Evolutionary conservation across 2,113 vertebrate genomes (phyloP).

Genomic region (Sphyrna mokarran): DNA sequence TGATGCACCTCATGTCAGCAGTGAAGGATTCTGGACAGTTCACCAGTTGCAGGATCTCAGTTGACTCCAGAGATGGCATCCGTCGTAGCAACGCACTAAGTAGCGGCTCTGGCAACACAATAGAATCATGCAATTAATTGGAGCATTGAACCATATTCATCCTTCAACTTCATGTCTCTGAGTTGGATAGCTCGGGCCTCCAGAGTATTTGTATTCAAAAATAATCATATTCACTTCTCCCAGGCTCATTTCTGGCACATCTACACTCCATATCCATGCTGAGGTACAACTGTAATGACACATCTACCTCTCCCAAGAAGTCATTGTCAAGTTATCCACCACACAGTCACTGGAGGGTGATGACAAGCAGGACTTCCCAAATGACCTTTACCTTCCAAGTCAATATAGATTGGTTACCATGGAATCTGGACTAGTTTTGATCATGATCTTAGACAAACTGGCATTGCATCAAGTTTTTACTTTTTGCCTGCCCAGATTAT

Average conservation of each 20-base stretch:
- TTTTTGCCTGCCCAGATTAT: not conserved
- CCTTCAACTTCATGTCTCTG: not conserved
- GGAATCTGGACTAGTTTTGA: not conserved
- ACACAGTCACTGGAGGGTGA: not conserved
- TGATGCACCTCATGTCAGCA: slow-evolving; percentile 87
- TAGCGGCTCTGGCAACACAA: slow-evolving; percentile 68
- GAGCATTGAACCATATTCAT: not conserved
- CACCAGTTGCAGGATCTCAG: slow-evolving; percentile 87
- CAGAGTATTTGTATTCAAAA: not conserved
- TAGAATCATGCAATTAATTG: not conserved
- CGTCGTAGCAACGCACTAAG: slow-evolving; percentile 75
- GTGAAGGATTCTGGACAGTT: slow-evolving; percentile 96
- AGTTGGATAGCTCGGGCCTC: not conserved
- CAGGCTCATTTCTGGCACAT: not conserved
- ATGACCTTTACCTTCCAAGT: not conserved
- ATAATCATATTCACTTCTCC: not conserved
- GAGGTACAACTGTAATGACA: not conserved
- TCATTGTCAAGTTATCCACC: not conserved
- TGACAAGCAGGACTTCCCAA: too few species aligned
- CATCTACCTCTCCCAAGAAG: not conserved
- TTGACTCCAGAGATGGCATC: slow-evolving; percentile 74
- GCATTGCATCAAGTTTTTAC: not conserved
- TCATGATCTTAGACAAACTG: not conserved
- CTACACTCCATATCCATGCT: not conserved
- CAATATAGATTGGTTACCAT: not conserved